Evolutionary conservation across 2,888 invertebrate genomes (phyloP).

Genomic region (Noctua pronuba): DNA sequence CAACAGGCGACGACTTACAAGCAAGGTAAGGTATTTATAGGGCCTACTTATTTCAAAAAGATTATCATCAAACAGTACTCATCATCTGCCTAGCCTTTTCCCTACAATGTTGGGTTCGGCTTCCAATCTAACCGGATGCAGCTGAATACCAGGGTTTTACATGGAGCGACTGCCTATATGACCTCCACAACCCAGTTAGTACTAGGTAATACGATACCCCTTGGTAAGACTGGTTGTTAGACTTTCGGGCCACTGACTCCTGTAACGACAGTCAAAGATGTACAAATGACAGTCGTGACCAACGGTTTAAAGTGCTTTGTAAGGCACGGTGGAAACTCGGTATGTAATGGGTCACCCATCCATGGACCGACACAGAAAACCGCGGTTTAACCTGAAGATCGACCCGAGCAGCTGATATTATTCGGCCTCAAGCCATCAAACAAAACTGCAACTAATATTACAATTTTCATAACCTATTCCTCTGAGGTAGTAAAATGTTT

Average conservation of each 20-base stretch:
- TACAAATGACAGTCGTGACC: neutral
- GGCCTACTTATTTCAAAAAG: neutral
- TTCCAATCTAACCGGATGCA: neutral
- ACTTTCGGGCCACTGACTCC: neutral
- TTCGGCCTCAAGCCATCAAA: neutral
- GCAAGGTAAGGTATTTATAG: neutral
- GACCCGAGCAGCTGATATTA: neutral
- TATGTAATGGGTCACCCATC: neutral
- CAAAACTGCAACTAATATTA: conserved; percentile 23
- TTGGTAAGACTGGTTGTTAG: neutral
- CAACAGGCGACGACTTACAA: neutral
- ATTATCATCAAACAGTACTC: conserved; percentile 5
- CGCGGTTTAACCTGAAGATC: neutral
- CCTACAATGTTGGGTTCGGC: neutral
- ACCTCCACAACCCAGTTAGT: neutral
- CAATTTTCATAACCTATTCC: conserved; percentile 18
- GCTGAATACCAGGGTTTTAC: neutral
- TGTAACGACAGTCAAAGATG: neutral
- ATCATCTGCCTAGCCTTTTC: neutral
- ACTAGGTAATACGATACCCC: neutral
- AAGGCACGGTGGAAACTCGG: neutral
- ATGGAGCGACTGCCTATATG: neutral
- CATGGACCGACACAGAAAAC: neutral
- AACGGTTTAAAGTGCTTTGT: neutral
- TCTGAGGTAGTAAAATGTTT: conserved; percentile 59